Conservation (phyloP, 2,888 invertebrate genomes). For the Blomia tropicalis region DNA sequence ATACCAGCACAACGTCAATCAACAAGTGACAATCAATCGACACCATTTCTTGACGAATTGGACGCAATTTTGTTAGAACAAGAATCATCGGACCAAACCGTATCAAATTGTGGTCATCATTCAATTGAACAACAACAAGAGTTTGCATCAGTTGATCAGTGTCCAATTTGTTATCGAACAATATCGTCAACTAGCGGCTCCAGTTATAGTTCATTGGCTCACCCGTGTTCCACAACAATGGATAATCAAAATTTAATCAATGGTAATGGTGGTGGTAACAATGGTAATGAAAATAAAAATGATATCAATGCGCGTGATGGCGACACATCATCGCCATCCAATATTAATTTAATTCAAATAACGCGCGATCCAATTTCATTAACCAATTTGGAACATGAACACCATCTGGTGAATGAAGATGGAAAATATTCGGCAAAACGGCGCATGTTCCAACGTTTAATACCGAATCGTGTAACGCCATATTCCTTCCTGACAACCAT, state of each 20-base stretch:
- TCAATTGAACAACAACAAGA: background rate
- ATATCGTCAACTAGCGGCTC: background rate
- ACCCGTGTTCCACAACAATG: background rate
- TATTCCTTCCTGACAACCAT: background rate
- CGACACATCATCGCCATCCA: background rate
- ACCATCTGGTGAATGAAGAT: background rate
- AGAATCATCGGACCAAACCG: too few relatives aligned
- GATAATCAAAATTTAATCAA: background rate
- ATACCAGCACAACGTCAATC: too few relatives aligned
- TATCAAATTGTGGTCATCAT: background rate
- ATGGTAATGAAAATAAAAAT: background rate
- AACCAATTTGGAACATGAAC: background rate
- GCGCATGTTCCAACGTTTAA: background rate
- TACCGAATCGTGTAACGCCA: background rate
- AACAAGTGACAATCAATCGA: too few relatives aligned
- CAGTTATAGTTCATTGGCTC: background rate
- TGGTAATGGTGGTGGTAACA: background rate
- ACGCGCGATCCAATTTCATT: background rate
- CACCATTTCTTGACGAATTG: too few relatives aligned
- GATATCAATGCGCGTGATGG: background rate
- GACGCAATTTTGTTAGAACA: too few relatives aligned
- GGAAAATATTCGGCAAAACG: background rate
- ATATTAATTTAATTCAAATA: background rate
- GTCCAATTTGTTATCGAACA: background rate
- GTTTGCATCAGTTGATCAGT: too few relatives aligned